phyloP scores from a whole-genome alignment of 2,888 invertebrate species.

The Meiosimyza decipiens region DNA sequence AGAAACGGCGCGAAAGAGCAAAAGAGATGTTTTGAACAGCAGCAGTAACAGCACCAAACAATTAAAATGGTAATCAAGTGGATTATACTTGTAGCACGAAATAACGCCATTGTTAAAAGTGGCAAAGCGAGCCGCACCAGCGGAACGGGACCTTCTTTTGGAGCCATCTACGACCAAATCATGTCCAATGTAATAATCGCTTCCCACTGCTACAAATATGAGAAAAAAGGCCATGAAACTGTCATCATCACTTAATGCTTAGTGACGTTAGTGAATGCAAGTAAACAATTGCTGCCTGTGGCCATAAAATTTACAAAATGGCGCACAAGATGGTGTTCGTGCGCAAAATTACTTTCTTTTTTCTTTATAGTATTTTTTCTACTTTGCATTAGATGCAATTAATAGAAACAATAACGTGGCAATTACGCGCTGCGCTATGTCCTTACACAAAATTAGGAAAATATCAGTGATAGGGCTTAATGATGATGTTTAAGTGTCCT shows the following conservation, averaged over 20 bases:
- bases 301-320: conserved; percentile 3
- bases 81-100: conserved; percentile 46
- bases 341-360: conserved; percentile 1
- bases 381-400: not conserved
- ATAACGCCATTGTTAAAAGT: not conserved
- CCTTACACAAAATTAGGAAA: too few species aligned
- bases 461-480: too few species aligned
- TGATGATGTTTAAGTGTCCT: too few species aligned
- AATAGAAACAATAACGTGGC: too few species aligned
- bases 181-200: too few species aligned
- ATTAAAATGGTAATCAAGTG: conserved; percentile 47
- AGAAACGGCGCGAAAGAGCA: too few species aligned
- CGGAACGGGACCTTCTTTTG: not conserved
- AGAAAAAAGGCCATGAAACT: not conserved
- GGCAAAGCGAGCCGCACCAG: too few species aligned
- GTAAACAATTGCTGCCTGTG: not conserved
- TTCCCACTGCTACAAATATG: too few species aligned
- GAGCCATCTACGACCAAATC: too few species aligned
- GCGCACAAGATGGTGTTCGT: not conserved
- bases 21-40: too few species aligned
- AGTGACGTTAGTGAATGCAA: too few species aligned
- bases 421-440: too few species aligned
- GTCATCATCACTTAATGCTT: not conserved
- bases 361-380: not conserved
- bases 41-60: conserved; percentile 32